A percentile compares a stretch with the other conserved stretches of the same genome.
These are phyloP conservation scores for Strix occidentalis DNA, from an alignment of 2,797 vertebrate species.

Conservation along the genomic window DNA sequence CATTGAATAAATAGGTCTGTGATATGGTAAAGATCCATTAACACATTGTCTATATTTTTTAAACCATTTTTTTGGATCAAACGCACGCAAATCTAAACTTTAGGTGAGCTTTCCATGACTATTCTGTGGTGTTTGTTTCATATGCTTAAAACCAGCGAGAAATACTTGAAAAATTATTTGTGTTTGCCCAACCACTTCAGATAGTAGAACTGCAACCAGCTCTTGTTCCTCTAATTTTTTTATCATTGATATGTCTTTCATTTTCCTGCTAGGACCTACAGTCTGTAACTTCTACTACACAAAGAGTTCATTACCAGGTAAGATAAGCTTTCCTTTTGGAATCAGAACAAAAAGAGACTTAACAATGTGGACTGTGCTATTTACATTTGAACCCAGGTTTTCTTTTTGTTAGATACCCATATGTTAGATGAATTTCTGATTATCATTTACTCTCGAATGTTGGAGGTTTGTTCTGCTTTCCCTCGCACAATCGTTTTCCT, in stretches of 20 bases:
- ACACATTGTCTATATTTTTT: not conserved
- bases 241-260: not conserved
- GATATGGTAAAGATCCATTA: not conserved
- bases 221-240: not conserved
- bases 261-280: slow-evolving; percentile 76
- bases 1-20: not conserved
- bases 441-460: not conserved
- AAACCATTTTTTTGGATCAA: not conserved
- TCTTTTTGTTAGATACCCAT: not conserved
- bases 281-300: slow-evolving; percentile 78
- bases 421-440: not conserved
- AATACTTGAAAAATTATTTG: not conserved
- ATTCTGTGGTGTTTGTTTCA: not conserved
- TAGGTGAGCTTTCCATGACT: not conserved
- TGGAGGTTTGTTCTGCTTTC: not conserved
- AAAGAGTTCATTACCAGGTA: slow-evolving; percentile 97
- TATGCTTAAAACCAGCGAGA: not conserved
- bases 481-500: not conserved
- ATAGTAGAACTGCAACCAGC: not conserved
- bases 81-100: not conserved
- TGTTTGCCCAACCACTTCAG: not conserved
- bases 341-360: not conserved
- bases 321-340: slow-evolving; percentile 1
- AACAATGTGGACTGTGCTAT: not conserved
- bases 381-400: not conserved